Conservation (phyloP, 2,888 invertebrate species). For the Clistopyga incitator region DNA sequence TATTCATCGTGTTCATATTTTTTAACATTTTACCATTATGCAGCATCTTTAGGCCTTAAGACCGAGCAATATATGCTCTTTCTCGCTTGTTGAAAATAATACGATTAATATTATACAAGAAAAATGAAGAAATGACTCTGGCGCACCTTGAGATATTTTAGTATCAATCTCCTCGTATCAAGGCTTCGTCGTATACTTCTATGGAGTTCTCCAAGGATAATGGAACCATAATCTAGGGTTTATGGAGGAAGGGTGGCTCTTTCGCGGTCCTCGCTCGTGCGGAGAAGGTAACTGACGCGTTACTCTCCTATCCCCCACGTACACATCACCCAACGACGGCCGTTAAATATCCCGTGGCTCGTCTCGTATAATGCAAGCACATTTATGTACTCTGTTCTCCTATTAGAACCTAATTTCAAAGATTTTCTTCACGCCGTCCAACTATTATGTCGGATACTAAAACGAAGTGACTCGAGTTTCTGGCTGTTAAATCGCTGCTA, state of each 20-base stretch:
- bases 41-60: slow-evolving; percentile 1
- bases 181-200: not conserved
- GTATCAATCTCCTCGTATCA: slow-evolving; percentile 23
- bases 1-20: slow-evolving; percentile 18
- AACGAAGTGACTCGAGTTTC: not conserved
- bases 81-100: not conserved
- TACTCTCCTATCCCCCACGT: slow-evolving; percentile 10
- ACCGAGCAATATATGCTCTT: slow-evolving; percentile 16
- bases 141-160: slow-evolving; percentile 2
- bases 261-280: not conserved
- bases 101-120: slow-evolving; percentile 28
- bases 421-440: not conserved
- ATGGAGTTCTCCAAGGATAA: slow-evolving; percentile 55
- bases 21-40: not conserved
- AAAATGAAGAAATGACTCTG: slow-evolving; percentile 1
- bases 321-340: slow-evolving; percentile 15
- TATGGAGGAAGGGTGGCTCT: slow-evolving; percentile 48
- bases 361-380: not conserved
- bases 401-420: slow-evolving; percentile 25
- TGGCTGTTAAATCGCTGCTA: not conserved
- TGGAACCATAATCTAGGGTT: slow-evolving; percentile 55
- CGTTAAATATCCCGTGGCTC: slow-evolving; percentile 24
- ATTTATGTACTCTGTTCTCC: slow-evolving; percentile 5
- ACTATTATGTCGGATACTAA: slow-evolving; percentile 8
- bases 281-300: not conserved